Base-by-base conservation (phyloP, 1,140 invertebrate genomes). In the Drosophila virilis region DNA sequence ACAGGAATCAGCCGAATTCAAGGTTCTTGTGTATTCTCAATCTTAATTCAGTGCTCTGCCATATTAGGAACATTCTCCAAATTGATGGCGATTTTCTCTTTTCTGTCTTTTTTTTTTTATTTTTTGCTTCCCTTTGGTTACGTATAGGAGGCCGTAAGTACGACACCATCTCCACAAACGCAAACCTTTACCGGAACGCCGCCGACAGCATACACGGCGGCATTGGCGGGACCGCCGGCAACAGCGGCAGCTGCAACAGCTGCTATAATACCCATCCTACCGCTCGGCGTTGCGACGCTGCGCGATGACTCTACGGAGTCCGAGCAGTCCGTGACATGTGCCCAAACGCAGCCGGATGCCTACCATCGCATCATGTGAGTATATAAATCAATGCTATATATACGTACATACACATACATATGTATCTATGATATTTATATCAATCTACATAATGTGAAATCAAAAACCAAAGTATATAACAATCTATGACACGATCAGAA, bases 281-380 rank as follows among this genome's bases (percentile, higher is more conserved):
- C 91, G 80, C 80, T 92, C 70, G 91, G 91, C 74, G 91, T 92
- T 79, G 91, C 91, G 38, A 91, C 91, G 55, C 79, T 92, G 61
- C 91, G 91, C 90, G 91, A 92, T 92, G 91, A 92, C 88, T 92
- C 91, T 74, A 92, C 91, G 70, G 91, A 92, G 54, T 92, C 91
- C 32, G 91, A 92, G 70, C 91, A 92, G 77, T 92, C 91, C 68
- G 83, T 92, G 90, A 91, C 91, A 65, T 91, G 89, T 71, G 78
- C 89, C 60, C 91, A 91, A 61, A 74, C 67, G 54, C 91, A 91
- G 78, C 74, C 86, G 48, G 91, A 92, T 89, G 90, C 90, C 75
- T 91, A 90, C 67, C 91, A 92, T 61, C 91, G 91, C 77, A 92
- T 91, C 74, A 92, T 92, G 91, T 92, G 60, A 92, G 91, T 92